Base-by-base conservation (phyloP, 2,888 invertebrate species). In the Ichneumon xanthorius region DNA sequence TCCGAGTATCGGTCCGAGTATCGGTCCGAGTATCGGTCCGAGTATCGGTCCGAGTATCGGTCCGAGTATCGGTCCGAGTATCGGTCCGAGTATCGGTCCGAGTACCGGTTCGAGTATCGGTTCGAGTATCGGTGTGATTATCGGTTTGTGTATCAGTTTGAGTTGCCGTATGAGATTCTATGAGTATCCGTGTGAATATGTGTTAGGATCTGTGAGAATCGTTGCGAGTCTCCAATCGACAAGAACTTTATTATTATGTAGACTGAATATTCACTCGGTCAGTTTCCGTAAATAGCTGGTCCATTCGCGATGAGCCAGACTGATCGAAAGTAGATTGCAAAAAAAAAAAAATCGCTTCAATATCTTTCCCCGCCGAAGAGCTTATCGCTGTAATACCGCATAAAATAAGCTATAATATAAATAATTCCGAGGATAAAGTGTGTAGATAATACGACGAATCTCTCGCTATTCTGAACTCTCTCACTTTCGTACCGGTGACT, bases 401-500 rank as follows among this genome's bases (percentile, higher is more conserved):
- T 30, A 33, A 63, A 63, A 75, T 26, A 45, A 45, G 33, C 5
- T 14, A 73, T 63, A 45, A 30, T 16, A 55, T 26, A 19, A 37
- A 55, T 67, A 53, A 55, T 67, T 67, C 40, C 48, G 16, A 53
- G 22, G 26, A 40, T 65, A 40, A n/a, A 77, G 53, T 67, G 53
- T 77, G 50, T 16, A 45, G 40, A 37, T 33, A 77, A 11, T 53
- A 53, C 33, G 37, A 37, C 33, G 53, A 53, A 67, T 77, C 6
- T 67, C 14, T 67, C 22, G 48, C 19, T 63, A 63, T 63, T 63
- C 30, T 16, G 61, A n/a, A n/a, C 7, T 40, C 67, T 40, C 67
- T 16, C 30, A 75, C 48, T 75, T 75, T 75, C 30, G 48, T 75
- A 16, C 19, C 37, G 61, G 37, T 19, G 63, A 77, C 77, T 77